Evolutionary conservation across 2,113 vertebrate species (phyloP).

Genomic region (Turdus rufiventris): DNA sequence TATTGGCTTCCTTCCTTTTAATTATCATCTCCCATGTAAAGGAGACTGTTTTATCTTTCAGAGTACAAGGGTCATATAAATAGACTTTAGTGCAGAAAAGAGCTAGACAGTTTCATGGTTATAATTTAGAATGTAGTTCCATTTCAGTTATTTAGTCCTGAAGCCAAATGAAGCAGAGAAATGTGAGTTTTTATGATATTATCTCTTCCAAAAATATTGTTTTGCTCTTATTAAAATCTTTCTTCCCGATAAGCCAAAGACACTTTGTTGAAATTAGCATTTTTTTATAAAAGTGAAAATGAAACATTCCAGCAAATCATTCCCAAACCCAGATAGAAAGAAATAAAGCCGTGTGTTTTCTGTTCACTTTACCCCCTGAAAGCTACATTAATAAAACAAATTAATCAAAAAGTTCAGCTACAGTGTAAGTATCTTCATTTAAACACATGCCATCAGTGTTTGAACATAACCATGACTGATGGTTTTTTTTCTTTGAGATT

Average conservation of each 20-base stretch:
- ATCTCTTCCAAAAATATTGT: constrained; percentile 2
- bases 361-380: neutral
- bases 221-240: constrained; percentile 2
- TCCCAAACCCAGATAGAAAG: neutral
- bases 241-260: neutral
- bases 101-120: constrained; percentile 24
- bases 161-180: constrained; percentile 37
- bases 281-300: neutral
- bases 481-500: neutral
- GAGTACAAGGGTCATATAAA: constrained; percentile 36
- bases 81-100: constrained; percentile 32
- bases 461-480: neutral
- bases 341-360: neutral
- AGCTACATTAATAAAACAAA: neutral
- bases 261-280: neutral
- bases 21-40: constrained; percentile 31
- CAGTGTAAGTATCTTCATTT: neutral
- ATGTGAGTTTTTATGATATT: constrained; percentile 2
- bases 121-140: constrained; percentile 39
- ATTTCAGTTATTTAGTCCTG: constrained; percentile 37
- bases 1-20: constrained; percentile 41
- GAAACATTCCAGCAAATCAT: neutral
- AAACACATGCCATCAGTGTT: neutral
- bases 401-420: neutral
- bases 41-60: constrained; percentile 27